Percentiles rank a stretch among this genome's conserved stretches.
phyloP scores from a whole-genome alignment of 2,113 vertebrate species.

The Parus major region DNA sequence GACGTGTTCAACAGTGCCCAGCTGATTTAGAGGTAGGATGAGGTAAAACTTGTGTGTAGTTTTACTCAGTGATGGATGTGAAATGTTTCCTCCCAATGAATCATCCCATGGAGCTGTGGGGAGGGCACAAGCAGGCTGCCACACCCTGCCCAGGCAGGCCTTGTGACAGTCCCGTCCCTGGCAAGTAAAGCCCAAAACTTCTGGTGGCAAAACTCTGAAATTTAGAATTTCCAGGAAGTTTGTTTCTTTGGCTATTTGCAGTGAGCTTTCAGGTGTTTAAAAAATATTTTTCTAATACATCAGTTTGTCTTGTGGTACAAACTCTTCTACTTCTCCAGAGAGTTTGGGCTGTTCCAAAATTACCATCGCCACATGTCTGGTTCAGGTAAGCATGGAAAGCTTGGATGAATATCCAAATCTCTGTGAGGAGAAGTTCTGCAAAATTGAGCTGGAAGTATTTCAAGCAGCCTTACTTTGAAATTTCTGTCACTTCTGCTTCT shows the following conservation, averaged over 20 bases:
- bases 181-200: not conserved
- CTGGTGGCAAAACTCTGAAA: not conserved
- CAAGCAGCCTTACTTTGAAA: constrained; percentile 59
- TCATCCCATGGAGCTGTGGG: not conserved
- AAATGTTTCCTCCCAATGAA: fast-evolving
- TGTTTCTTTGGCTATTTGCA: not conserved
- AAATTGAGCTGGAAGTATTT: constrained; percentile 64
- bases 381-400: constrained; percentile 59
- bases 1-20: not conserved
- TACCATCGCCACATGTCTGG: constrained; percentile 47
- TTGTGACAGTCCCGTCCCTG: not conserved
- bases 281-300: constrained; percentile 43
- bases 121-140: not conserved
- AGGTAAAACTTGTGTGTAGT: not conserved
- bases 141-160: not conserved
- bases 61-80: fast-evolving
- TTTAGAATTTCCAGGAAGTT: not conserved
- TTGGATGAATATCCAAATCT: constrained; percentile 53
- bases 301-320: not conserved
- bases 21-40: not conserved
- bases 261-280: not conserved
- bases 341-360: constrained; percentile 50
- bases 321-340: constrained; percentile 25
- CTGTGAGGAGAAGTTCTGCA: constrained; percentile 48
- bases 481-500: constrained; percentile 70